These are phyloP conservation scores for Bombyx mandarina DNA, from an alignment of 1,140 invertebrate species.

Conservation along the genomic window DNA sequence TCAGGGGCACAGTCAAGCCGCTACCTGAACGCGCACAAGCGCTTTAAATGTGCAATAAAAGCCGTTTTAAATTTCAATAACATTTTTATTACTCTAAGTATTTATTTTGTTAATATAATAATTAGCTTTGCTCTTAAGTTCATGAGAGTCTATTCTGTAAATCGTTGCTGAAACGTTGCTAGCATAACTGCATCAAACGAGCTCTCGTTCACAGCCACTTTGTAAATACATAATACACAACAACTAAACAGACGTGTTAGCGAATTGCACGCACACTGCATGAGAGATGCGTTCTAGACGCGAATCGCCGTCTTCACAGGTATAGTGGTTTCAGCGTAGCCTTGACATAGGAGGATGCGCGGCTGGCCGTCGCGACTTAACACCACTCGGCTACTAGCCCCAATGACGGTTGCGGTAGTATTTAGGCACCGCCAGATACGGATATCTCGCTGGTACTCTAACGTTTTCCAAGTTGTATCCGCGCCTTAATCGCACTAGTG, in stretches of 20 bases:
- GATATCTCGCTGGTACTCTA: conserved; percentile 60
- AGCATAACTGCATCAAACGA: conserved; percentile 32
- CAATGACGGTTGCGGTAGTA: conserved; percentile 56
- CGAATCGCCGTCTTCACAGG: conserved; percentile 12
- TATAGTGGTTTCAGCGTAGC: conserved; percentile 39
- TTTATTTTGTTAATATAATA: too few species aligned
- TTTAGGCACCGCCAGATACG: conserved; percentile 47
- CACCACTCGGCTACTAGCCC: conserved; percentile 43
- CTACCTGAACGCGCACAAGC: too few species aligned
- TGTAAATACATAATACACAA: conserved; percentile 32
- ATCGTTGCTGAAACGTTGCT: conserved; percentile 36
- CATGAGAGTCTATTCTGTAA: conserved; percentile 6
- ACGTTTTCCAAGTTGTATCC: conserved; percentile 70
- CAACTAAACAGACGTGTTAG: conserved; percentile 29
- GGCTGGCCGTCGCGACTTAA: conserved; percentile 4
- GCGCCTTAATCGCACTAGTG: conserved; percentile 50
- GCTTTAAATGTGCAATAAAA: too few species aligned
- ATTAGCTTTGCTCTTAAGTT: too few species aligned
- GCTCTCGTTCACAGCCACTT: conserved; percentile 60
- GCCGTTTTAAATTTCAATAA: too few species aligned
- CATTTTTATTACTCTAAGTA: too few species aligned
- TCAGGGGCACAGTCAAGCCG: too few species aligned
- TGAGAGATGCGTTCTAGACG: conserved; percentile 30
- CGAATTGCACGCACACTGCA: conserved; percentile 16
- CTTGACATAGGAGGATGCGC: conserved; percentile 55